phyloP scores from a whole-genome alignment of 2,888 invertebrate genomes.

The Campopleginae sp. region DNA sequence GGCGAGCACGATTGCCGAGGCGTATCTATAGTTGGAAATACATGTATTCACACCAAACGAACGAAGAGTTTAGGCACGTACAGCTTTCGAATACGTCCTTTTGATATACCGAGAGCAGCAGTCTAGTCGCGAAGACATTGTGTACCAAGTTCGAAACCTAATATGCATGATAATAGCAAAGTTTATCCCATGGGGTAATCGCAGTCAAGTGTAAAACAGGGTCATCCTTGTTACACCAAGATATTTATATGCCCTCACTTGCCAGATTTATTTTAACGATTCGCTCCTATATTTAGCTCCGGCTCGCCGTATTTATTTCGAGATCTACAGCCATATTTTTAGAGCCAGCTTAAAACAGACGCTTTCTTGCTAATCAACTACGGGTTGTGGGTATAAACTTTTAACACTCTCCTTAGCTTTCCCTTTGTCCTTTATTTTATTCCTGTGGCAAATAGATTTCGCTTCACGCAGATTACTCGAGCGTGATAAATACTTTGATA shows the following conservation, averaged over 20 bases:
- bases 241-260: conserved; percentile 22
- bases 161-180: conserved; percentile 17
- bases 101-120: conserved; percentile 13
- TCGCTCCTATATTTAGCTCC: conserved; percentile 5
- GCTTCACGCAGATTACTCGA: neutral
- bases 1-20: conserved; percentile 27
- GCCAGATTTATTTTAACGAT: conserved; percentile 16
- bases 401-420: neutral
- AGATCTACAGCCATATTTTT: conserved; percentile 8
- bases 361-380: neutral
- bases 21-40: conserved; percentile 1
- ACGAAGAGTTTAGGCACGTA: conserved; percentile 29
- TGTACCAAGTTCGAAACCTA: conserved; percentile 5
- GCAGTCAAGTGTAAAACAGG: conserved; percentile 17
- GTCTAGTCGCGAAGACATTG: neutral
- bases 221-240: conserved; percentile 29
- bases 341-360: neutral
- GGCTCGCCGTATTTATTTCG: neutral
- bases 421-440: neutral
- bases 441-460: neutral
- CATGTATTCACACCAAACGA: conserved; percentile 21
- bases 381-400: neutral
- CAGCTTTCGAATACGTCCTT: conserved; percentile 28
- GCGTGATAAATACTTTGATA: neutral
- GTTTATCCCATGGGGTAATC: neutral